Evolutionary conservation across 2,113 vertebrate genomes (phyloP), one percentile per base, ranked within the genome.

Genomic region (Syrrhaptes paradoxus): DNA sequence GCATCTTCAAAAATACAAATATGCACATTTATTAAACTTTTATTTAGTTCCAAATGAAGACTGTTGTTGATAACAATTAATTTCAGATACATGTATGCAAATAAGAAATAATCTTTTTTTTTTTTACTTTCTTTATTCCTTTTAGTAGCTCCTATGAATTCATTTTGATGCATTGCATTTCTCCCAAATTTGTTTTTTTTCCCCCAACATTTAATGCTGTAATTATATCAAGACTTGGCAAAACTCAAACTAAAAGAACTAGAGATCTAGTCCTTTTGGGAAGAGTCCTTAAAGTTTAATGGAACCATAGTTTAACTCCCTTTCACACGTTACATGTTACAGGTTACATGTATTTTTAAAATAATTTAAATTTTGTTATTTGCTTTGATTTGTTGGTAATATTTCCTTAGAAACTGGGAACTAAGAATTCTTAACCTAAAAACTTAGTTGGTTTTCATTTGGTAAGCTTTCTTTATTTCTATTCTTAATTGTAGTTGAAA

Each of bases 1-100:
- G 20, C 18, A 63, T 91, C 87, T 96, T 94, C n/a, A 79, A 66
- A 96, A 98, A 90, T 92, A 59, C 10, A 85, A 96, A 59, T 82
- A 96, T 87, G 18, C 36, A 70, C 34, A 82, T 89, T 87, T 83
- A 58, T 85, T 77, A 82, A 93, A 84, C 25, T 81, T 87, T 81
- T 89, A 85, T 58, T 91, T 70, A 67, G 25, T 62, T 90, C 49
- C 41, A 77, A 82, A 80, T 66, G n/a, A 96, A 96, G 22, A 22
- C 18, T 85, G 89, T 43, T 63, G 57, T 95, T 95, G 41, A 80
- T 94, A 94, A 79, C 46, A 79, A 48, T 93, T 88, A 2, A 71
- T 96, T 95, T 86, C 46, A 91, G 52, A 82, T 38, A 52, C 38
- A 72, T 77, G 34, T 5, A 3, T 93, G 28, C 12, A 89, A 73